phyloP scores from a whole-genome alignment of 1,140 invertebrate species.

The Batillaria attramentaria region DNA sequence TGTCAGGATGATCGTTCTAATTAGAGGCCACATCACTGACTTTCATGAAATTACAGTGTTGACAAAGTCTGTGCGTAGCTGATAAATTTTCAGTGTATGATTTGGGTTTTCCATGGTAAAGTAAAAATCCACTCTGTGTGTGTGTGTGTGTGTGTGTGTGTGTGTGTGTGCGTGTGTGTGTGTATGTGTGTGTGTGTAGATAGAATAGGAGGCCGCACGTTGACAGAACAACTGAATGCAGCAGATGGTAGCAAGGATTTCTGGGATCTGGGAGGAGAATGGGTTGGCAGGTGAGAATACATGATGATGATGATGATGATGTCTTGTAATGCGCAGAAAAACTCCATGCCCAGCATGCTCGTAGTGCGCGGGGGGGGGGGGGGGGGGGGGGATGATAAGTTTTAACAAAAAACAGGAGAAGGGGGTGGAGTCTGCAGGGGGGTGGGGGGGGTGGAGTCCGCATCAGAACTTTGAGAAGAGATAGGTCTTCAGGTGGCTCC shows the following conservation, averaged over 20 bases:
- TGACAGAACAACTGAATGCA: constrained; percentile 45
- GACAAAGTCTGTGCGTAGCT: background rate
- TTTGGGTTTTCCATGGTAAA: background rate
- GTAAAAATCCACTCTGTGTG: background rate
- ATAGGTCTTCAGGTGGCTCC: no score
- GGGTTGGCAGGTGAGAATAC: constrained; percentile 48
- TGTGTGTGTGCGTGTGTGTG: background rate
- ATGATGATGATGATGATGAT: background rate
- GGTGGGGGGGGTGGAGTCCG: no score
- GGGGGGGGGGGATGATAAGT: no score
- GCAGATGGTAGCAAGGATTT: constrained; percentile 51
- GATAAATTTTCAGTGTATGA: background rate
- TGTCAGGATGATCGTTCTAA: background rate
- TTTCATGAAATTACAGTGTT: background rate
- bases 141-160: background rate
- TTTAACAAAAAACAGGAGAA: no score
- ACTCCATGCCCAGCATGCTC: no score
- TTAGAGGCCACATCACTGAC: background rate
- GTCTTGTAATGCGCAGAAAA: no score
- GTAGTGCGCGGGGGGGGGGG: no score
- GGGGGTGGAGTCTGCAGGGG: no score
- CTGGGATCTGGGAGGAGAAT: constrained; percentile 56
- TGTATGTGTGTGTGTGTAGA: constrained; percentile 25
- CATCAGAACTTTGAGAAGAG: no score
- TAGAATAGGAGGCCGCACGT: constrained; percentile 51